These are phyloP conservation scores for Andricus curvator DNA, from an alignment of 2,888 invertebrate species.

Conservation along the genomic window DNA sequence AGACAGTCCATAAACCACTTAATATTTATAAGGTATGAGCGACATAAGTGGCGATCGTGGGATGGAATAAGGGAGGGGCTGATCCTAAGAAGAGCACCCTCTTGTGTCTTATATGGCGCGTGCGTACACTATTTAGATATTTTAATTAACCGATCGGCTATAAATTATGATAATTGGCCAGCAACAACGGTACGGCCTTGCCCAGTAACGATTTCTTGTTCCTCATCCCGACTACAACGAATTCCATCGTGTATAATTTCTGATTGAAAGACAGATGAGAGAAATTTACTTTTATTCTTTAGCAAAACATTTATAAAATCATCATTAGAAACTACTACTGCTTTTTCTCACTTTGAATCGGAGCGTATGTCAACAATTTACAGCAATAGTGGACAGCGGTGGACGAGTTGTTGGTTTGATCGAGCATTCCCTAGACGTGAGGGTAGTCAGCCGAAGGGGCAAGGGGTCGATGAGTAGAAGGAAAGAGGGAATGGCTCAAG, in stretches of 20 bases:
- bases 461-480: constrained; percentile 34
- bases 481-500: constrained; percentile 33
- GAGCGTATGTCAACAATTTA: neutral
- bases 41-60: constrained; percentile 51
- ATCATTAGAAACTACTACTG: neutral
- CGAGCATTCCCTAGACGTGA: constrained; percentile 50
- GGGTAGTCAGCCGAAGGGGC: constrained; percentile 61
- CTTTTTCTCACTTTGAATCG: neutral
- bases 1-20: constrained; percentile 56
- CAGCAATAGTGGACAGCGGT: constrained; percentile 14
- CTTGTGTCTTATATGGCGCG: constrained; percentile 61
- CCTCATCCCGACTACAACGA: constrained; percentile 9
- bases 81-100: constrained; percentile 55
- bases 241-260: constrained; percentile 23
- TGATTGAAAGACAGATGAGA: constrained; percentile 9
- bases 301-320: neutral
- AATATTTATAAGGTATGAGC: constrained; percentile 74
- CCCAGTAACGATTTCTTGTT: constrained; percentile 33
- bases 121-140: constrained; percentile 73
- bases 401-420: constrained; percentile 50
- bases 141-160: constrained; percentile 75
- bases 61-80: constrained; percentile 48
- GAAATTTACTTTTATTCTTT: neutral
- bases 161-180: constrained; percentile 75
- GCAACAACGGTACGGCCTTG: constrained; percentile 38